Base-by-base conservation (phyloP, 2,113 vertebrate species). In the Vidua chalybeata region DNA sequence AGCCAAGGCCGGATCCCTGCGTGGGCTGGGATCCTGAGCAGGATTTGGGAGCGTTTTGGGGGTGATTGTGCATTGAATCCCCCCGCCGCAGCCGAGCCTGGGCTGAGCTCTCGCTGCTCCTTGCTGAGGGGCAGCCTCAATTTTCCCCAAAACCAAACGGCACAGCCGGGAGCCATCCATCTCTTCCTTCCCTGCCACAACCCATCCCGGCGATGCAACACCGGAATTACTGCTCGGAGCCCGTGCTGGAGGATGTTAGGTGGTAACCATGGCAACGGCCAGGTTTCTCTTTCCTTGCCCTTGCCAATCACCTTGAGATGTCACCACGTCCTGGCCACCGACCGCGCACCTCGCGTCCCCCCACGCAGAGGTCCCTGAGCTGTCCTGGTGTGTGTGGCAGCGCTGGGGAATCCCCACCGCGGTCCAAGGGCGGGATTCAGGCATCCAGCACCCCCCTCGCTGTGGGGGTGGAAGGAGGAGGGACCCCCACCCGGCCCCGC, bases 221-320 rank as follows among this genome's bases (percentile, higher is more conserved):
- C 39, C 6, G 43, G 66, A 16, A 24, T 83, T 45, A 12, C 85
- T 2, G 75, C 88, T 76, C 0, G 31, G 90, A 95, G 94, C 67
- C 85, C 8, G 79, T 8, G 35, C 92, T 27, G 61, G 93, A 61
- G 82, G 82, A 93, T 92, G 93, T 75, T 77, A 15, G 51, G 67
- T 8, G 33, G 96, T 96, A 95, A 93, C 94, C 94, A 97, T 93
- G 93, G 88, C 82, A 93, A 96, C 96, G 10, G 12, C 76, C 93
- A 96, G 96, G 90, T 90, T 95, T 80, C 85, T 86, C 20, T 90
- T 86, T 80, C 94, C 72, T 87, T 87, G 93, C 92, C 94, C 96
- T 96, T 94, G 93, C 77, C 68, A 71, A 64, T 90, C 95, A 96
- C 94, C 93, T 93, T 92, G 95, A 94, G 82, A 74, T 94, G 93